Evolutionary conservation across 2,888 invertebrate species (phyloP), one percentile per base, ranked within the genome.

Genomic region (Andricus curvator): DNA sequence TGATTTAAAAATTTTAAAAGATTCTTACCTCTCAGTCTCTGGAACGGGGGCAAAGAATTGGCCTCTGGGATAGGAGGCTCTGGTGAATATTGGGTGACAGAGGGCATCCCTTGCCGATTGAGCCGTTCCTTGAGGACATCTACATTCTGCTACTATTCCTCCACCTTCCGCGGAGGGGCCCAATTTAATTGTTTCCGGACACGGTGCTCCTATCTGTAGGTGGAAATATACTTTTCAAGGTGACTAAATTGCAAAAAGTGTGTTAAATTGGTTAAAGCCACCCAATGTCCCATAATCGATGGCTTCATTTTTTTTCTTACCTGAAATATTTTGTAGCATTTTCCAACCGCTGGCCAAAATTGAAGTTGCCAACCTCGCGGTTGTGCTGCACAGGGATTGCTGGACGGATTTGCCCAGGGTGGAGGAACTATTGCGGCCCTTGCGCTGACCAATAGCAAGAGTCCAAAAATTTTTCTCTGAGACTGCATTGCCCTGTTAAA

Each of bases 311-410:
- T 60, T 22, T 22, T 62, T 85, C 84, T 86, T 90, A 95, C 95
- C 94, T 96, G 96, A 90, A 97, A 97, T 92, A 97, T 97, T 91
- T 96, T 96, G 92, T 97, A 97, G 93, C 97, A 97, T 92, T 96
- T 95, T 83, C 96, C 96, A 90, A 97, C 96, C 1, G 95, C 94
- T 13, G 97, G 96, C 97, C 97, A 97, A 92, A 96, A 97, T 79
- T 97, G 94, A 90, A 97, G 94, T 88, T 97, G 97, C 97, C 97
- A 97, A 70, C 97, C 97, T 83, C 96, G 94, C 0, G 97, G 96
- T 91, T 96, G 95, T 4, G 95, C 93, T 5, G 97, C 97, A 87
- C 97, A 97, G 0, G 97, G 97, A 92, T 97, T 97, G 87, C 95
- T 94, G 84, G 94, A 94, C 1, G 97, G 96, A 91, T 97, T 96